Conservation (phyloP, 1,140 invertebrate species). For the Pogonus chalceus region DNA sequence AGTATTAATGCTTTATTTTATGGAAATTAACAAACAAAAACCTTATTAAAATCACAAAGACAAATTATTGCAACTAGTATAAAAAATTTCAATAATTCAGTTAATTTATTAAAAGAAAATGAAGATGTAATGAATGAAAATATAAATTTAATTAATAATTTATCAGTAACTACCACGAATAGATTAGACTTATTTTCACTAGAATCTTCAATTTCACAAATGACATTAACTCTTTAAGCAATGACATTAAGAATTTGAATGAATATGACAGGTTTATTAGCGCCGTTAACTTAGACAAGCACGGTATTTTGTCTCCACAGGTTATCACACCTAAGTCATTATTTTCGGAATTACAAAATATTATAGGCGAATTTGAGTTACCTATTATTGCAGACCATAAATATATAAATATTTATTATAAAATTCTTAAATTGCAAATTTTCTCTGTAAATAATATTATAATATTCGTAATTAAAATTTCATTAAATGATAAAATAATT, state of each 20-base stretch:
- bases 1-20: constrained; percentile 18
- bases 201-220: constrained; percentile 9
- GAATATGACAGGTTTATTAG: constrained; percentile 22
- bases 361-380: constrained; percentile 16
- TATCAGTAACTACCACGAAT: constrained; percentile 16
- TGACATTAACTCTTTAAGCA: constrained; percentile 13
- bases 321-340: constrained; percentile 22
- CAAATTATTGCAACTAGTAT: constrained; percentile 16
- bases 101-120: background rate
- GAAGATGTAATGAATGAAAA: constrained; percentile 10
- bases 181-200: constrained; percentile 19
- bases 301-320: constrained; percentile 24
- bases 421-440: constrained; percentile 10
- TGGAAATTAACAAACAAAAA: constrained; percentile 18
- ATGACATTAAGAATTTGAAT: constrained; percentile 19
- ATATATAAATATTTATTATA: constrained; percentile 12
- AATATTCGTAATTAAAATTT: constrained; percentile 15
- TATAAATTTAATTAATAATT: constrained; percentile 16
- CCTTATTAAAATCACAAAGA: constrained; percentile 17
- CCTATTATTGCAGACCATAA: background rate
- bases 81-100: constrained; percentile 16
- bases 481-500: constrained; percentile 10
- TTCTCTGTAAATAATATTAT: constrained; percentile 7
- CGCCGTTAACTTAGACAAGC: constrained; percentile 25
- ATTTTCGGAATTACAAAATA: constrained; percentile 21